Conservation (phyloP, 2,888 invertebrate genomes). For the Phania funesta region DNA sequence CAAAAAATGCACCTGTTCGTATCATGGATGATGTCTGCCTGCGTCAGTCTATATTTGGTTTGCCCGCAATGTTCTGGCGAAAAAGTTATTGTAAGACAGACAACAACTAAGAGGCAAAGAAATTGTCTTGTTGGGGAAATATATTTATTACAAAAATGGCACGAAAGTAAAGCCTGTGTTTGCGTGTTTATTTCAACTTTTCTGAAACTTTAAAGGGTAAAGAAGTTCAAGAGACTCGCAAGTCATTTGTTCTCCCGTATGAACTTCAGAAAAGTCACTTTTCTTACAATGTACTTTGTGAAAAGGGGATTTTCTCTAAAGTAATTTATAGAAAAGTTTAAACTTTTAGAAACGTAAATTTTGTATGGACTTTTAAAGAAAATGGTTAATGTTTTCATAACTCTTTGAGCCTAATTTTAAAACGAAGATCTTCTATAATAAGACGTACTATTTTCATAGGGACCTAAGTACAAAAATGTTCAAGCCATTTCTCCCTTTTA, state of each 20-base stretch:
- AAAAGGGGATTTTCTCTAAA: too few species aligned
- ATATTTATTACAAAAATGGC: not conserved
- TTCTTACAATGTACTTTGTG: too few species aligned
- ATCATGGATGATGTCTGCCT: not conserved
- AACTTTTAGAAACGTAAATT: too few species aligned
- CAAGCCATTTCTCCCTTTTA: too few species aligned
- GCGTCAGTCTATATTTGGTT: not conserved
- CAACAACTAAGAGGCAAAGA: not conserved
- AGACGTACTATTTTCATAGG: too few species aligned
- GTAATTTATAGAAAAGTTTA: too few species aligned
- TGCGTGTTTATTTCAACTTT: not conserved
- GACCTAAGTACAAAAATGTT: too few species aligned
- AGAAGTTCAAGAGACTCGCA: not conserved
- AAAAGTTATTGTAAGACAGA: not conserved
- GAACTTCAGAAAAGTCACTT: too few species aligned
- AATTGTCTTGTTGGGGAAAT: not conserved
- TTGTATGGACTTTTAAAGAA: too few species aligned
- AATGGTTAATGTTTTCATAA: too few species aligned
- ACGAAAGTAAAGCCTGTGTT: not conserved
- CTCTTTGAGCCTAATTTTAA: too few species aligned
- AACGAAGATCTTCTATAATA: too few species aligned
- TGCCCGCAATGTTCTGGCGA: not conserved
- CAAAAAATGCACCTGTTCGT: conserved; percentile 43
- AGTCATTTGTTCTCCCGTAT: not conserved
- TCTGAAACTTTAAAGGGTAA: not conserved